Evolutionary conservation across 2,113 vertebrate species (phyloP).

Genomic region (Tapirus terrestris): DNA sequence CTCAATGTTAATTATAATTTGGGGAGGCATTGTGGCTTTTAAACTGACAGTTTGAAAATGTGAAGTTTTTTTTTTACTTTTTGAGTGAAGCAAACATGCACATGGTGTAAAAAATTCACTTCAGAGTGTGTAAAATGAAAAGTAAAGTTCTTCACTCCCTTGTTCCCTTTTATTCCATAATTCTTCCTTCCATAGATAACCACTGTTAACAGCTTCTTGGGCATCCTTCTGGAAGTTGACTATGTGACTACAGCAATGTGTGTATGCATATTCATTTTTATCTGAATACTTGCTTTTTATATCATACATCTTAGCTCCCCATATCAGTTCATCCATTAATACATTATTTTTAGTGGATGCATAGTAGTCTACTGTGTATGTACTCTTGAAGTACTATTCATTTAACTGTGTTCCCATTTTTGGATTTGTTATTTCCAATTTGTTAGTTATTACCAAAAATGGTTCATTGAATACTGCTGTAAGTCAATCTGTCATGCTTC

Average conservation of each 20-base stretch:
- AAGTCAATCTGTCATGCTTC: background rate
- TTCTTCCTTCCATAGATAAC: background rate
- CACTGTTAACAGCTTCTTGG: background rate
- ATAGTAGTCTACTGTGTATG: background rate
- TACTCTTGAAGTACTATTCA: background rate
- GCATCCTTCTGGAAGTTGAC: background rate
- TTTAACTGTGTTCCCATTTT: background rate
- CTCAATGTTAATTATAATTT: conserved; percentile 58
- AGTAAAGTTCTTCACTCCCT: background rate
- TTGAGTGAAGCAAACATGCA: background rate
- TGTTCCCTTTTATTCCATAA: background rate
- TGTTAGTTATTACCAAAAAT: conserved; percentile 5
- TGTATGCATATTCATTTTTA: background rate
- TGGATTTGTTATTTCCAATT: conserved; percentile 5
- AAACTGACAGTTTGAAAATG: conserved; percentile 42
- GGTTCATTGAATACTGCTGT: background rate
- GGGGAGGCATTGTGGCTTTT: conserved; percentile 57
- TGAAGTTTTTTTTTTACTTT: conserved; percentile 15
- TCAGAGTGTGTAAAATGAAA: background rate
- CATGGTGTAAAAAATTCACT: background rate
- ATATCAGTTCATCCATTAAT: background rate
- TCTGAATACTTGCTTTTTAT: background rate
- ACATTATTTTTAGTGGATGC: background rate
- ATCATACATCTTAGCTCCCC: background rate
- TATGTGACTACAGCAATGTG: rapidly evolving